Percentiles rank a stretch among this genome's conserved stretches.
These are phyloP conservation scores for Tapera naevia DNA, from an alignment of 2,797 vertebrate species.

Conservation along the genomic window DNA sequence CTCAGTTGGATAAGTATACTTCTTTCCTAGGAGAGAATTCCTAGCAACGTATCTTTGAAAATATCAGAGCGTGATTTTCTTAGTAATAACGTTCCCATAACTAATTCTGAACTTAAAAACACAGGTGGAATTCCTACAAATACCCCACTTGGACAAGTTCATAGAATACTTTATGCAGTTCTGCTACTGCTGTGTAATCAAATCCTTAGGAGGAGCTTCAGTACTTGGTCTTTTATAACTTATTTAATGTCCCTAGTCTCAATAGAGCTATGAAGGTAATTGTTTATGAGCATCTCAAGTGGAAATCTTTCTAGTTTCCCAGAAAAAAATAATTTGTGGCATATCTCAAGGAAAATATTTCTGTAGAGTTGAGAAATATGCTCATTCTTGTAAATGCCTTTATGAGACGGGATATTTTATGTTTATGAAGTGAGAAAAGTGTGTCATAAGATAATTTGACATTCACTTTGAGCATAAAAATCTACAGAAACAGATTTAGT, in stretches of 20 bases:
- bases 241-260: not conserved
- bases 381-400: not conserved
- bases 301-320: not conserved
- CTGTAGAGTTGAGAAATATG: not conserved
- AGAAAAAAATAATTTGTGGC: not conserved
- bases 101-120: not conserved
- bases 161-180: not conserved
- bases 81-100: not conserved
- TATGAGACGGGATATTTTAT: not conserved
- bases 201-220: not conserved
- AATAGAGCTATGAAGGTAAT: not conserved
- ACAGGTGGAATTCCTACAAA: not conserved
- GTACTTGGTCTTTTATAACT: not conserved
- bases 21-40: not conserved
- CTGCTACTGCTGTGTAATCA: not conserved
- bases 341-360: not conserved
- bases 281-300: not conserved
- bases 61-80: not conserved
- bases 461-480: not conserved
- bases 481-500: not conserved
- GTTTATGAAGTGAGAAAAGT: not conserved
- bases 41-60: not conserved
- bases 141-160: not conserved
- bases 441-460: not conserved
- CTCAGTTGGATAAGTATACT: not conserved